phyloP scores from a whole-genome alignment of 2,888 invertebrate species.

The Heliconius aoede region DNA sequence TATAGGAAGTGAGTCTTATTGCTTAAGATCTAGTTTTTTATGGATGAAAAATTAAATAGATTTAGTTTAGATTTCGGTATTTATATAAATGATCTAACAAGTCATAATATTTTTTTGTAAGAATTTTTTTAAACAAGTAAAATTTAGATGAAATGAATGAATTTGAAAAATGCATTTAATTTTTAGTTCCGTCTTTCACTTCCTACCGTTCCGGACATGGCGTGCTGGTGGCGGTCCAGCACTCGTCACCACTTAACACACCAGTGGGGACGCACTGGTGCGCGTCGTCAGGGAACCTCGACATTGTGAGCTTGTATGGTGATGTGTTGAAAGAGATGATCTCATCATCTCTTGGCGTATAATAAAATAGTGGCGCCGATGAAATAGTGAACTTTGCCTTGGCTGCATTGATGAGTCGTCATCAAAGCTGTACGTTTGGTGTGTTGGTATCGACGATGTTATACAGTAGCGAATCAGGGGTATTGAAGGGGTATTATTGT shows the following conservation, averaged over 20 bases:
- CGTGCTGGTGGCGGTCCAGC: background rate
- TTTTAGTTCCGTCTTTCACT: too few species aligned
- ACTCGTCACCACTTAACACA: background rate
- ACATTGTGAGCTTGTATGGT: background rate
- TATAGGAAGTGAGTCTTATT: background rate
- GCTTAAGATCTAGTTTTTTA: background rate
- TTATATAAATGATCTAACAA: background rate
- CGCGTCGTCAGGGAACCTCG: background rate
- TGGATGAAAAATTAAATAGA: background rate
- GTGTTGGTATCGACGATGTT: too few species aligned
- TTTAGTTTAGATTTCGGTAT: background rate
- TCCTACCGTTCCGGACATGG: too few species aligned
- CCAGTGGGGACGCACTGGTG: background rate
- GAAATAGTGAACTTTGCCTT: background rate
- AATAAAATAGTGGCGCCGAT: too few species aligned
- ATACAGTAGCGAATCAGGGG: too few species aligned
- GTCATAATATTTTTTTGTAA: too few species aligned
- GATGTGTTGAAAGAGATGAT: background rate
- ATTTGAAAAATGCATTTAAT: too few species aligned
- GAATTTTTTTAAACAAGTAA: too few species aligned
- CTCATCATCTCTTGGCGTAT: too few species aligned
- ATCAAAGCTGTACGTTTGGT: too few species aligned
- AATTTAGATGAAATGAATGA: too few species aligned
- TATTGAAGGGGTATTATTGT: too few species aligned
- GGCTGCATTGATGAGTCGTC: background rate